phyloP scores from a whole-genome alignment of 2,888 invertebrate species.

The Muscina levida region DNA sequence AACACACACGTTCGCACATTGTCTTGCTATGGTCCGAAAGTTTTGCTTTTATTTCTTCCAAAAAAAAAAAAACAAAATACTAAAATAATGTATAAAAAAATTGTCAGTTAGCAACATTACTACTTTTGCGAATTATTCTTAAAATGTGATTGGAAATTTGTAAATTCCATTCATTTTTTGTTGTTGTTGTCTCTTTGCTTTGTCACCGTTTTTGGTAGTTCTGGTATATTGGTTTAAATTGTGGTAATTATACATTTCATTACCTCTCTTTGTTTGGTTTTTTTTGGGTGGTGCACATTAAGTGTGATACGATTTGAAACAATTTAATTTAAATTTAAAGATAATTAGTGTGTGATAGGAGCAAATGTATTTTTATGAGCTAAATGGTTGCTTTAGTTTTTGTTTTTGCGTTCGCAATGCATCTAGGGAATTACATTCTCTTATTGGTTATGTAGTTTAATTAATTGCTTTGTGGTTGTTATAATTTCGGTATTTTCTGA shows the following conservation, averaged over 20 bases:
- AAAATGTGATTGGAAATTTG: neutral
- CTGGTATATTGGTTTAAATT: slow-evolving; percentile 5
- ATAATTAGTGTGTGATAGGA: neutral
- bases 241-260: slow-evolving; percentile 43
- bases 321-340: no score
- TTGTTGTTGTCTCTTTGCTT: neutral
- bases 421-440: no score
- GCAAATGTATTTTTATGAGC: no score
- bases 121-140: slow-evolving; percentile 1
- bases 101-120: slow-evolving; percentile 38
- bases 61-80: neutral
- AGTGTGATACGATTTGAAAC: no score
- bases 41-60: neutral
- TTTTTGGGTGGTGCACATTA: no score
- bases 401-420: no score
- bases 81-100: neutral
- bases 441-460: no score
- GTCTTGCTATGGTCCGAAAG: neutral
- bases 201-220: slow-evolving; percentile 22
- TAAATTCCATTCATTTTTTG: slow-evolving; percentile 61
- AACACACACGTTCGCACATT: neutral
- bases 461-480: no score
- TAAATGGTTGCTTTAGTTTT: no score
- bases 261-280: neutral
- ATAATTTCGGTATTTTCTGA: no score